phyloP scores from a whole-genome alignment of 2,888 invertebrate species.

The Pseudanteris insignis region DNA sequence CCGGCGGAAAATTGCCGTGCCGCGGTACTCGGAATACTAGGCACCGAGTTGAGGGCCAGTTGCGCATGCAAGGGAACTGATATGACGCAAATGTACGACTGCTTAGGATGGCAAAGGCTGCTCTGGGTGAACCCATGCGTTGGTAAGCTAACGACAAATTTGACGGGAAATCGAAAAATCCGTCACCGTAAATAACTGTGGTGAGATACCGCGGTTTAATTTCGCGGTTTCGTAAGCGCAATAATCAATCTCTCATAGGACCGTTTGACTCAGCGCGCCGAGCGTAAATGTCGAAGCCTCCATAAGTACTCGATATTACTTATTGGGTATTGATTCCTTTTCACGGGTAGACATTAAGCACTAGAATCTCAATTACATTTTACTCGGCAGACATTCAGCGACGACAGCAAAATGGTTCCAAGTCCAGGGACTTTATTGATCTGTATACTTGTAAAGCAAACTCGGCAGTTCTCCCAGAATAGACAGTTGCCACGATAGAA shows the following conservation, averaged over 20 bases:
- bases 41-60: conserved; percentile 86
- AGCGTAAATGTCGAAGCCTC: no score
- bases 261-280: no score
- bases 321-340: conserved; percentile 37
- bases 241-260: no score
- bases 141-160: conserved; percentile 74
- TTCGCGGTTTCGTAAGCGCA: no score
- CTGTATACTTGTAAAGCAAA: conserved; percentile 48
- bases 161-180: no score
- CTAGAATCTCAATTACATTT: conserved; percentile 43
- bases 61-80: conserved; percentile 90
- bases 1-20: conserved; percentile 84
- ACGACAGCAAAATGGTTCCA: conserved; percentile 36
- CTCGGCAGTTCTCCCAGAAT: conserved; percentile 46
- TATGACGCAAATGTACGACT: conserved; percentile 84
- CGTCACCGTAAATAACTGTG: no score
- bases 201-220: no score
- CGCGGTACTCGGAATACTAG: conserved; percentile 87
- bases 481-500: conserved; percentile 51
- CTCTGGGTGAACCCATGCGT: conserved; percentile 94
- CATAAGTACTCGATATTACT: conserved; percentile 33
- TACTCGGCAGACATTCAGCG: conserved; percentile 40
- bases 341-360: conserved; percentile 26
- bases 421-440: conserved; percentile 51
- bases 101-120: conserved; percentile 88